Evolutionary conservation across 2,888 invertebrate species (phyloP), one percentile per base, ranked within the genome.

Genomic region (Nemoura dubitans): DNA sequence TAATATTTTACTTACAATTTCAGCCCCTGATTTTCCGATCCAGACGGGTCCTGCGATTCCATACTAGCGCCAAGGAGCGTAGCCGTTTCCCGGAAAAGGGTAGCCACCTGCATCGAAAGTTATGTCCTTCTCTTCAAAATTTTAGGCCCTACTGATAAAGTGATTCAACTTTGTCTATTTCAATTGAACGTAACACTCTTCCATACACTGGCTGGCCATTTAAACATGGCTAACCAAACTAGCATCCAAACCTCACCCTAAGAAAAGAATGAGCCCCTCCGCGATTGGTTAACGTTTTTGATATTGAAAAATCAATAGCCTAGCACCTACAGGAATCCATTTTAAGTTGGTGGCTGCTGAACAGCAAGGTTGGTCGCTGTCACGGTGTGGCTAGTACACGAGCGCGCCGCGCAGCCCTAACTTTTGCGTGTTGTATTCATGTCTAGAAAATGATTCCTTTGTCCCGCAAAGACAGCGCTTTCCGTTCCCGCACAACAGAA

Each of bases 261-360:
- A 92, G 92, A 92, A 92, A 92, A 92, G 92, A 92, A 91, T 92
- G 91, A 89, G 88, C 88, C 88, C 87, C 87, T 86, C 88, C 87
- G 88, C 88, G 88, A 89, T 88, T 88, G 89, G 89, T 91, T 91
- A 91, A 91, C 92, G 91, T 92, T 92, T 91, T 92, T 93, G 92
- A 93, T 93, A 93, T 92, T 92, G 93, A 94, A 94, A 94, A 94
- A 94, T 94, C 94, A 94, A 94, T 94, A 94, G 92, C 92, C 81
- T 81, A 81, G 76, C 76, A 84, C 84, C 84, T 84, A 84, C 84
- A 59, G 29, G 43, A 59, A 59, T 84, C 84, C 84, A 84, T 84
- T 84, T 84, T 84, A 43, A 84, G 84, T 84, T 84, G 27, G 43
- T n/a, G 84, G 84, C 59, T 84, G 84, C 59, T 84, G 84, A 28